Evolutionary conservation across 2,113 vertebrate species (phyloP), one percentile per base, ranked within the genome.

Genomic region (Chauna torquata): DNA sequence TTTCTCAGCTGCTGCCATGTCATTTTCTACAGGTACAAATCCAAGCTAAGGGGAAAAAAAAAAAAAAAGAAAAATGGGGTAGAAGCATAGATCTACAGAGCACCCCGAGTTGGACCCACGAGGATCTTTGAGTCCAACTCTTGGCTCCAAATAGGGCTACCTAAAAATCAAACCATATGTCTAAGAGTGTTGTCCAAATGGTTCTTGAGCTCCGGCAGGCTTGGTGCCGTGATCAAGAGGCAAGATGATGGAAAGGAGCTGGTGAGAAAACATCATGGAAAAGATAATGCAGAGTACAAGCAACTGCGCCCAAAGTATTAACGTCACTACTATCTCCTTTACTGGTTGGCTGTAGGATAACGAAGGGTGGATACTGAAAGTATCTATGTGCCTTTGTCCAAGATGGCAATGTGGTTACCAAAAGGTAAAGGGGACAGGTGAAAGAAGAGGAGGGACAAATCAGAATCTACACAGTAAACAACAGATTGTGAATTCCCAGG

Each of bases 21-120:
- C 42, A 18, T 57, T 49, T 61, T 36, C 68, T 50, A 30, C 16
- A 40, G 38, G 36, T 25, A 61, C 4, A 16, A 82, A 82, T 36
- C 34, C 38, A 58, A 70, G 42, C 24, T 57, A 20, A 28, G 24
- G 36, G 7, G 24, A 24, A 34, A 18, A 16, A 22, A 32, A 25
- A 17, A 1, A 23, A 2, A 9, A 3, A 23, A 12, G 0, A 25
- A 59, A 54, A 71, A 28, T 2, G 20, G 18, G 4, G 7, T 19
- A 45, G n/a, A 38, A 61, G 59, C 23, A 61, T 38, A 36, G n/a
- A 61, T 61, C n/a, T 61, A 38, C 9, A 61, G n/a, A 61, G 24
- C n/a, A 61, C 24, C n/a, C 19, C 24, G 32, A 16, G 59, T 61
- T 36, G n/a, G n/a, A 61, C 59, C 59, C 59, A 36, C 13, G 36